Conservation (phyloP, 1,140 invertebrate species). For the Galleria mellonella region DNA sequence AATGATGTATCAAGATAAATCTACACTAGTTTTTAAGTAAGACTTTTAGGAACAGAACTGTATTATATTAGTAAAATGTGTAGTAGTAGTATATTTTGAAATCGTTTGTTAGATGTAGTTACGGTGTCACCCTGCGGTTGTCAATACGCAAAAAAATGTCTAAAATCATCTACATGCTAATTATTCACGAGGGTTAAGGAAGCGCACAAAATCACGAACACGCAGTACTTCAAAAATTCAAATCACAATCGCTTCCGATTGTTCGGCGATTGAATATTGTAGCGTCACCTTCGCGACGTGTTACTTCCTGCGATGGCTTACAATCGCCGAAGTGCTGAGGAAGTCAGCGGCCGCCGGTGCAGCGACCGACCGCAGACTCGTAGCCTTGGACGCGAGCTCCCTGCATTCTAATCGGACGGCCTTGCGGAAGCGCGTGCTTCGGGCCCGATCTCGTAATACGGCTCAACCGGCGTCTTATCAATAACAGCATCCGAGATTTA, state of each 20-base stretch:
- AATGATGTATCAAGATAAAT: no score
- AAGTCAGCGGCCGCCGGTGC: conserved; percentile 48
- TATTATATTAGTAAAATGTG: no score
- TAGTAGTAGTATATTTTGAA: no score
- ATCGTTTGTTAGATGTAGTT: no score
- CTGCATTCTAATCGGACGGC: conserved; percentile 69
- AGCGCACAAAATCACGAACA: conserved; percentile 41
- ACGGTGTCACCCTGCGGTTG: no score
- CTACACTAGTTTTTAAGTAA: no score
- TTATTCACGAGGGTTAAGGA: conserved; percentile 44
- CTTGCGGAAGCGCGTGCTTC: conserved; percentile 65
- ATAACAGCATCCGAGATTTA: conserved; percentile 1
- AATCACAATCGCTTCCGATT: conserved; percentile 60
- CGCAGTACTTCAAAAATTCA: conserved; percentile 50
- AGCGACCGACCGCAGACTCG: conserved; percentile 55
- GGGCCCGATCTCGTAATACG: conserved; percentile 57
- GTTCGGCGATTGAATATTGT: conserved; percentile 37
- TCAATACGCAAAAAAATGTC: no score
- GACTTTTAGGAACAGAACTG: no score
- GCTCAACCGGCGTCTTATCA: conserved; percentile 26
- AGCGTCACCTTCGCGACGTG: conserved; percentile 51
- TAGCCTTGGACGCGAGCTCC: conserved; percentile 69
- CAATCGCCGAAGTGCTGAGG: conserved; percentile 47
- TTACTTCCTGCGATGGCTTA: conserved; percentile 56
- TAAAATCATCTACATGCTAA: no score